Base-by-base conservation (phyloP, 2,797 vertebrate genomes). In the Moxostoma hubbsi region DNA sequence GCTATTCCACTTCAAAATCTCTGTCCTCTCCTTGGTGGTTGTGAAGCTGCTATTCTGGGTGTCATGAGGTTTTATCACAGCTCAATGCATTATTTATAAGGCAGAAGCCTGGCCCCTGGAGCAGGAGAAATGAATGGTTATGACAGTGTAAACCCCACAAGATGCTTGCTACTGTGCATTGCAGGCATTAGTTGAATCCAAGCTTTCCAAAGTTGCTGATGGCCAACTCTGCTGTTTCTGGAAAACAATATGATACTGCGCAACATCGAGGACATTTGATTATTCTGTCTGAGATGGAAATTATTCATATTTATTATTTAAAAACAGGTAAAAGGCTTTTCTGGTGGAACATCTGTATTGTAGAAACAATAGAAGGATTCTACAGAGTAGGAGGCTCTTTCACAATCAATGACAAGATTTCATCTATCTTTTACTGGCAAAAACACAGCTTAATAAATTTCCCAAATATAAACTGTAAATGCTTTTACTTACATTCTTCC, bases 81-180 rank as follows among this genome's bases (percentile, higher is more conserved):
- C 58, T 83, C 53, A 72, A 82, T 85, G 82, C 71, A 85, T 82
- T 82, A 86, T 86, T 85, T 82, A 85, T 79, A 80, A 65, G 72
- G 68, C 73, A 82, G 46, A 75, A 73, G 55, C 46, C 15, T 74
- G 69, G 57, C 73, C 79, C 63, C 69, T 73, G 49, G 66, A 69
- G 64, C 77, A 75, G 64, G 71, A 81, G 59, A 80, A 80, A 84
- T 84, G 68, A 84, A 82, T 82, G 80, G 66, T 66, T 81, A 61
- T 81, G 82, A 85, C 82, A 82, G 76, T 67, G 58, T 77, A 85
- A 82, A 73, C 62, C 70, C 63, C 82, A 68, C n/a, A 77, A 73
- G 81, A 80, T 68, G 73, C 51, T 61, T 75, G 47, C 61, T 54
- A 69, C 62, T 76, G 79, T 68, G 73, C 53, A 71, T 47, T 64